Evolutionary conservation across 1,140 invertebrate species (phyloP).

Genomic region (Anoplolepis gracilipes): DNA sequence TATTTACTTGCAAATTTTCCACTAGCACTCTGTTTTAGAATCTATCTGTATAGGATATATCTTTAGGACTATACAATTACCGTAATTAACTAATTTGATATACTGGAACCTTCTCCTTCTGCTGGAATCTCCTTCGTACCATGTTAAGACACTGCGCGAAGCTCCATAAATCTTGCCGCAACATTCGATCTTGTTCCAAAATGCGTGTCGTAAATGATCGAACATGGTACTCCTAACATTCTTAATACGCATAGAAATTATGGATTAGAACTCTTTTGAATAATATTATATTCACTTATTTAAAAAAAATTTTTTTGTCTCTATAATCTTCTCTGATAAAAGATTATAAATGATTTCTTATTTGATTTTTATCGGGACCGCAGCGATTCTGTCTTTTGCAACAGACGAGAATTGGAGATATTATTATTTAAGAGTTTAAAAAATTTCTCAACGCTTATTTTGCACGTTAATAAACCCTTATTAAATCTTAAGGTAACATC

Average conservation of each 20-base stretch:
- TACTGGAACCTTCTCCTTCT: conserved; percentile 29
- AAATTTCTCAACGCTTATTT: conserved; percentile 2
- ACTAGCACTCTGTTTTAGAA: neutral
- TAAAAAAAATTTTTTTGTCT: neutral
- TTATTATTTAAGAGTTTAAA: neutral
- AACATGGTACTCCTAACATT: neutral
- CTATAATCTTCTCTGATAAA: neutral
- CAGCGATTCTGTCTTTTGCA: neutral
- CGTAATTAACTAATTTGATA: conserved; percentile 59
- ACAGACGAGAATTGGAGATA: neutral
- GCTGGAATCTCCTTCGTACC: conserved; percentile 7
- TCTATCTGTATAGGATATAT: too few species aligned
- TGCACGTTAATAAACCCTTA: neutral
- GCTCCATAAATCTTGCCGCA: conserved; percentile 45
- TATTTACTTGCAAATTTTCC: conserved; percentile 6
- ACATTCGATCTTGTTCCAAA: conserved; percentile 3
- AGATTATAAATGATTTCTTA: neutral
- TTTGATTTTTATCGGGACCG: neutral
- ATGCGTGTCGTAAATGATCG: neutral
- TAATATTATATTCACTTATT: neutral
- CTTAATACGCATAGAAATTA: neutral
- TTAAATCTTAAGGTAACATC: conserved; percentile 26
- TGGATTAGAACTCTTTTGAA: neutral
- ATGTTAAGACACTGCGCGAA: too few species aligned
- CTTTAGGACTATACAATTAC: conserved; percentile 14